Percentiles rank a stretch among this genome's conserved stretches.
These are phyloP conservation scores for Sericinus montela DNA, from an alignment of 2,888 invertebrate species.

Conservation along the genomic window DNA sequence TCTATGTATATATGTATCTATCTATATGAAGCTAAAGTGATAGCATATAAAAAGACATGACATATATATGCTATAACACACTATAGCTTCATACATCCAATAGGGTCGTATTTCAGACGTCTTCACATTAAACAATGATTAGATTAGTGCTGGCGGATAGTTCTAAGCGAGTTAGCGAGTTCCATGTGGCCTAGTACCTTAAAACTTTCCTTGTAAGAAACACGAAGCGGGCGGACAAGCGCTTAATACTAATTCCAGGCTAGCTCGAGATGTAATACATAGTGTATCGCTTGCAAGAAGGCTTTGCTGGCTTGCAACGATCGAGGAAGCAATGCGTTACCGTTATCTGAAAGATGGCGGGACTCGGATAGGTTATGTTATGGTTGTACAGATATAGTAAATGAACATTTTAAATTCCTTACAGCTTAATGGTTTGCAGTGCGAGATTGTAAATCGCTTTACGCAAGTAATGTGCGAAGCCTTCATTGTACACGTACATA, in stretches of 20 bases:
- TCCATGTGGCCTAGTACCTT: conserved; percentile 5
- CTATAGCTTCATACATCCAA: too few species aligned
- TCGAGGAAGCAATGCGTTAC: conserved; percentile 2
- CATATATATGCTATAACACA: too few species aligned
- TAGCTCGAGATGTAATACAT: conserved; percentile 21
- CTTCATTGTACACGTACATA: too few species aligned
- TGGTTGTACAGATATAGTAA: background rate
- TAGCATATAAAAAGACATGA: too few species aligned
- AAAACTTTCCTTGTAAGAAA: conserved; percentile 33
- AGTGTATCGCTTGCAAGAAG: conserved; percentile 7
- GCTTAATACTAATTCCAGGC: conserved; percentile 40
- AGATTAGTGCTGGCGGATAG: conserved; percentile 2
- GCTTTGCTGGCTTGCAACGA: background rate
- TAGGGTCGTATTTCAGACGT: background rate
- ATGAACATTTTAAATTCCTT: too few species aligned
- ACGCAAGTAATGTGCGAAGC: too few species aligned
- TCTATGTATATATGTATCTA: too few species aligned
- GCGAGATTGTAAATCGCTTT: too few species aligned
- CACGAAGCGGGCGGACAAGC: conserved; percentile 33
- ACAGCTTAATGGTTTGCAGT: too few species aligned
- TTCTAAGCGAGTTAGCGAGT: background rate
- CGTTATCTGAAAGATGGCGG: conserved; percentile 1
- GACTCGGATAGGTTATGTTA: background rate
- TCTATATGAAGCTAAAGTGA: too few species aligned
- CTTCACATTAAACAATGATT: background rate